Evolutionary conservation across 2,888 invertebrate genomes (phyloP).

Genomic region (Hyppa rectilinea): DNA sequence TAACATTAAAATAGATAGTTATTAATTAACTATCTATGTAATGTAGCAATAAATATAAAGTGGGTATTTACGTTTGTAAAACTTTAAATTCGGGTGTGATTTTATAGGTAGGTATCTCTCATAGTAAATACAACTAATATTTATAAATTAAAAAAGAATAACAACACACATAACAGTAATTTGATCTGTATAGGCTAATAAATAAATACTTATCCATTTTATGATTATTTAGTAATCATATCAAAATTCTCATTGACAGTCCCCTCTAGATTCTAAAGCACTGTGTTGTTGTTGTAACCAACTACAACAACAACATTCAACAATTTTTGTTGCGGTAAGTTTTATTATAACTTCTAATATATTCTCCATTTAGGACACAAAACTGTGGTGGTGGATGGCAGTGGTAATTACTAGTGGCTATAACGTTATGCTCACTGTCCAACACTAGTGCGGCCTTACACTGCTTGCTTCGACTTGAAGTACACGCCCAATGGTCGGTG

Average conservation of each 20-base stretch:
- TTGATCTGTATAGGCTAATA: not conserved
- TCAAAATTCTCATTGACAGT: not conserved
- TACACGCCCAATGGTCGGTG: conserved; percentile 33
- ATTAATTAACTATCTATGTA: too few relatives aligned
- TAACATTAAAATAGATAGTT: not conserved
- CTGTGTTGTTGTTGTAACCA: too few relatives aligned
- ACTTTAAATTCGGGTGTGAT: not conserved
- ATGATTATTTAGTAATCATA: not conserved
- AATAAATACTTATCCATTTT: too few relatives aligned
- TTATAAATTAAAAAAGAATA: not conserved
- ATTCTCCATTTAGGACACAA: conserved; percentile 22
- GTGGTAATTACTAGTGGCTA: not conserved
- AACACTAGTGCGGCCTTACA: conserved; percentile 17
- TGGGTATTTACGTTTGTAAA: not conserved
- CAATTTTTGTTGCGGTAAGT: not conserved
- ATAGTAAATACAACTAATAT: not conserved
- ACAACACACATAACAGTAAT: too few relatives aligned
- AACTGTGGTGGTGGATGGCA: conserved; percentile 22
- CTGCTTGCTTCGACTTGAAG: conserved; percentile 28
- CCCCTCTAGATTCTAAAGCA: not conserved
- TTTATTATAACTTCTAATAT: conserved; percentile 24
- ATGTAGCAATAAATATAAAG: too few relatives aligned
- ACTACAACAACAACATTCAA: not conserved
- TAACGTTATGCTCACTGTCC: not conserved
- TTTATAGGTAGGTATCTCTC: not conserved